phyloP scores from a whole-genome alignment of 2,797 vertebrate species.

The Dryobates pubescens region DNA sequence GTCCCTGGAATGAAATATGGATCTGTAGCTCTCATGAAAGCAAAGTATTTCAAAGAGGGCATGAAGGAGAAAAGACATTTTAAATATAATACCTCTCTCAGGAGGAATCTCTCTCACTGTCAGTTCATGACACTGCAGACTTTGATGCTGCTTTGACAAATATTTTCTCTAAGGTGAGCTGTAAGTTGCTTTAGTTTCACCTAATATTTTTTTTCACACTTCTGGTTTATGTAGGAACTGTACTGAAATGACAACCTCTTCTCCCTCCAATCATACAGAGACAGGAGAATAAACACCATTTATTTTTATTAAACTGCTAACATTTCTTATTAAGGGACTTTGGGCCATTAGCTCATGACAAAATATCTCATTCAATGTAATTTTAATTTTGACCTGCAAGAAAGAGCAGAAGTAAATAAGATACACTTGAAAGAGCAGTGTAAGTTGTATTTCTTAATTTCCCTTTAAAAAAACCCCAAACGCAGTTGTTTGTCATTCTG shows the following conservation, averaged over 20 bases:
- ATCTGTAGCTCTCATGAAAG: slow-evolving; percentile 17
- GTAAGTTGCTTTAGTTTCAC: neutral
- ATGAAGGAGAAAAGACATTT: slow-evolving; percentile 17
- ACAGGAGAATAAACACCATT: neutral
- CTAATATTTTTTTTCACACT: neutral
- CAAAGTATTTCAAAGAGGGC: slow-evolving; percentile 24
- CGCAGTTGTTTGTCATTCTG: neutral
- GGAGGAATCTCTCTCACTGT: neutral
- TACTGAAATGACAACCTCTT: neutral
- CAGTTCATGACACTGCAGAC: slow-evolving; percentile 33
- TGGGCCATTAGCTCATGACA: neutral
- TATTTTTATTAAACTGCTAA: slow-evolving; percentile 21
- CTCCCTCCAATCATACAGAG: neutral
- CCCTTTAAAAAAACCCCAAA: neutral
- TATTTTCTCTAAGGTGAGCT: slow-evolving; percentile 44
- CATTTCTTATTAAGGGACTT: neutral
- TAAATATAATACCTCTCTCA: slow-evolving; percentile 24
- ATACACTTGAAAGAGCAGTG: neutral
- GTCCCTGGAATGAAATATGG: slow-evolving; percentile 2
- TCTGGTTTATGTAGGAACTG: slow-evolving; percentile 7
- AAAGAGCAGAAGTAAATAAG: neutral
- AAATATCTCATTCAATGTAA: neutral
- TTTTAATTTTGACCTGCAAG: slow-evolving; percentile 13
- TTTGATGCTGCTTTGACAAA: slow-evolving; percentile 57
- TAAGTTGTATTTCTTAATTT: neutral